These are phyloP conservation scores for Glareola pratincola DNA, from an alignment of 2,113 vertebrate genomes.

Conservation along the genomic window DNA sequence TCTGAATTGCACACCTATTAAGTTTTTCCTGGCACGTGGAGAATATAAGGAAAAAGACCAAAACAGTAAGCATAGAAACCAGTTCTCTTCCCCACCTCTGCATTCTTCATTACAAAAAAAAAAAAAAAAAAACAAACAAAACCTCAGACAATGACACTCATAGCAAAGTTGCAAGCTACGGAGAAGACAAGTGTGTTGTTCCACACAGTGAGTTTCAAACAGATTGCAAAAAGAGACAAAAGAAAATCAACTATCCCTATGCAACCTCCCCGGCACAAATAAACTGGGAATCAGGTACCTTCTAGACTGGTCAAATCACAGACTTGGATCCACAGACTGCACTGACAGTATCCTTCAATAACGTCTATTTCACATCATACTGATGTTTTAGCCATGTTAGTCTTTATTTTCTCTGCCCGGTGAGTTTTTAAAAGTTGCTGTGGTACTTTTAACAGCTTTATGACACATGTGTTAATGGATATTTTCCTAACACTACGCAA, in stretches of 20 bases:
- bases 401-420: background rate
- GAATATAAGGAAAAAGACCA: background rate
- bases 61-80: background rate
- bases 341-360: background rate
- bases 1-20: background rate
- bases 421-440: background rate
- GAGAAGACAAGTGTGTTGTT: background rate
- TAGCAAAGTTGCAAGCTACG: background rate
- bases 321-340: background rate
- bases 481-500: background rate
- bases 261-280: background rate
- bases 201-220: background rate
- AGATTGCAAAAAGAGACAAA: background rate
- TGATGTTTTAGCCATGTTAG: background rate
- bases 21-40: background rate
- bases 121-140: background rate
- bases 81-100: fast-evolving
- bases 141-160: background rate
- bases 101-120: background rate
- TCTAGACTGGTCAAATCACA: background rate
- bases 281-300: background rate
- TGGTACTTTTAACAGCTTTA: background rate
- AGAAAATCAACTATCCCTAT: background rate
- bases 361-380: background rate
- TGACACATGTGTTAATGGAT: background rate